Percentiles rank a stretch among this genome's conserved stretches.
Evolutionary conservation across 1,140 invertebrate genomes (phyloP).

Genomic region (Zaprionus capensis): DNA sequence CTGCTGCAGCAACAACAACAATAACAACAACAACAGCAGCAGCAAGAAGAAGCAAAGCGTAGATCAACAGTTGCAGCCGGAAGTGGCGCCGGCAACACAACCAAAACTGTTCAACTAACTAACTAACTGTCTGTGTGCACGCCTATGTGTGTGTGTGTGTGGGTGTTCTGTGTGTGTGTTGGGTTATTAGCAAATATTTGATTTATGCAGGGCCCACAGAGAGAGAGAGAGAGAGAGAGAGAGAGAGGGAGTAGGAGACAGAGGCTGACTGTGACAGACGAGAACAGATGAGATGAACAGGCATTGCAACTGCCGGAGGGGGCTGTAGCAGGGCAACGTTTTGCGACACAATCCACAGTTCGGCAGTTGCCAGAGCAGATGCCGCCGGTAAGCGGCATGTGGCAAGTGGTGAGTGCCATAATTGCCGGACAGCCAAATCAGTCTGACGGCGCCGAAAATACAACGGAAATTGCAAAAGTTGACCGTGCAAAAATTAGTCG

Average conservation of each 20-base stretch:
- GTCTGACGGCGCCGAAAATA: slow-evolving; percentile 25
- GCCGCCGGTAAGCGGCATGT: slow-evolving; percentile 17
- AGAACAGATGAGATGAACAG: slow-evolving; percentile 17
- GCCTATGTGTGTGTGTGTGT: slow-evolving; percentile 7
- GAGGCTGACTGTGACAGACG: slow-evolving; percentile 1
- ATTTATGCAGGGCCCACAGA: slow-evolving; percentile 55
- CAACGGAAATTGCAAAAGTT: slow-evolving; percentile 69
- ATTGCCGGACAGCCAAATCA: slow-evolving; percentile 49
- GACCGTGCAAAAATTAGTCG: slow-evolving; percentile 57
- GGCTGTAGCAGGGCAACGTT: not conserved
- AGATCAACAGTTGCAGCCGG: slow-evolving; percentile 42
- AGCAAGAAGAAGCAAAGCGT: slow-evolving; percentile 16
- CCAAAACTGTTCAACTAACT: slow-evolving; percentile 9
- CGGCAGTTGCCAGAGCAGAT: not conserved
- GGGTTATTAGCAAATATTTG: slow-evolving; percentile 71
- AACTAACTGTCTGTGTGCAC: slow-evolving; percentile 3
- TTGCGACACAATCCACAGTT: not conserved
- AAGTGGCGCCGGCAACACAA: slow-evolving; percentile 15
- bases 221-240: slow-evolving; percentile 4
- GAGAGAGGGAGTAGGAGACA: not conserved
- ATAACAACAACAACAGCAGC: not conserved
- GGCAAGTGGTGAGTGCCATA: slow-evolving; percentile 46
- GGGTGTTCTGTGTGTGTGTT: slow-evolving; percentile 21
- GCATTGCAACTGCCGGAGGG: slow-evolving; percentile 19
- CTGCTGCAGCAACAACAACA: not conserved